phyloP scores from a whole-genome alignment of 2,113 vertebrate species.

The Anolis sagrei region DNA sequence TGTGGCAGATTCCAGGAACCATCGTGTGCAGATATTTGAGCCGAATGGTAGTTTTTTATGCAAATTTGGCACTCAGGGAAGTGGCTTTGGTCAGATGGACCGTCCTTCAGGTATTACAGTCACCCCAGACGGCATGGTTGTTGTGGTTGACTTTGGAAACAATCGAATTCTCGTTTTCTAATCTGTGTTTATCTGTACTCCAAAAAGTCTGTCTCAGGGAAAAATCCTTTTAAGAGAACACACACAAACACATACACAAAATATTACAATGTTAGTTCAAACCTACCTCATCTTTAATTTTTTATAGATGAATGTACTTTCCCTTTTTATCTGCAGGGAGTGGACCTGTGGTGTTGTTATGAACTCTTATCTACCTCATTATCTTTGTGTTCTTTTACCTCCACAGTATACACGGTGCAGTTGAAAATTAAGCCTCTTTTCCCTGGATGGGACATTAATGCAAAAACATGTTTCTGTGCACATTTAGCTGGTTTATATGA shows the following conservation, averaged over 20 bases:
- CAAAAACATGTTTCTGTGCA: conserved; percentile 74
- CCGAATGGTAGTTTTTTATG: conserved; percentile 98
- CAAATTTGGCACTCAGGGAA: conserved; percentile 97
- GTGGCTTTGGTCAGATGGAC: conserved; percentile 98
- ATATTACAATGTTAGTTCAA: conserved; percentile 88
- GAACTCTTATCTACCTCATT: conserved; percentile 84
- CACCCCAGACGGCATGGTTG: conserved; percentile 95
- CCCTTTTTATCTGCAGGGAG: conserved; percentile 87
- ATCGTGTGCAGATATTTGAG: conserved; percentile 97
- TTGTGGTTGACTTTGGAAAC: conserved; percentile 98
- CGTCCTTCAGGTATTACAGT: conserved; percentile 96
- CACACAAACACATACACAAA: conserved; percentile 51
- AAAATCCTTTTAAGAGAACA: conserved; percentile 86
- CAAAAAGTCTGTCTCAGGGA: conserved; percentile 92
- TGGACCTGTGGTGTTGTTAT: conserved; percentile 93
- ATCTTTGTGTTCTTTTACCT: conserved; percentile 64
- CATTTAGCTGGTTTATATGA: conserved; percentile 67
- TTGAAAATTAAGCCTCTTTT: conserved; percentile 55
- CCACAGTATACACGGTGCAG: conserved; percentile 57
- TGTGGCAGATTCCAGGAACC: conserved; percentile 97
- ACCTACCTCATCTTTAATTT: conserved; percentile 98
- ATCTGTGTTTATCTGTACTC: conserved; percentile 67
- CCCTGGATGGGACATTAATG: conserved; percentile 51
- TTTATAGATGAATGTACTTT: conserved; percentile 97
- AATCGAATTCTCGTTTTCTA: conserved; percentile 98